Evolutionary conservation across 2,888 invertebrate genomes (phyloP).

Genomic region (Athripsodes cinereus): DNA sequence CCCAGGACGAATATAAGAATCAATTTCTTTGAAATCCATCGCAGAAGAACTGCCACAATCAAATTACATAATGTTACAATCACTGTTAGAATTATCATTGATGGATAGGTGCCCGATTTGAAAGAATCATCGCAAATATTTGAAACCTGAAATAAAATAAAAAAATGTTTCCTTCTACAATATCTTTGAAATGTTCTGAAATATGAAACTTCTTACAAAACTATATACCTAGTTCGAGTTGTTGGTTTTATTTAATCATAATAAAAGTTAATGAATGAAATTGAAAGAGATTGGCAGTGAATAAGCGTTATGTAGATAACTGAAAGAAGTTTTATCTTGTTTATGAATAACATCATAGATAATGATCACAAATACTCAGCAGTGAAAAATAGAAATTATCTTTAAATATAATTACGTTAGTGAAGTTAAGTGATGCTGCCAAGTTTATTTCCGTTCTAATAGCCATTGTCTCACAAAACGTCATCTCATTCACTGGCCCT

Average conservation of each 20-base stretch:
- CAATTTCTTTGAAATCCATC: constrained; percentile 34
- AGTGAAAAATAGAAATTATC: not conserved
- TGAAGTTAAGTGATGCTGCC: not conserved
- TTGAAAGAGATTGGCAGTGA: too few species aligned
- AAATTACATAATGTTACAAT: constrained; percentile 40
- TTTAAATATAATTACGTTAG: constrained; percentile 2
- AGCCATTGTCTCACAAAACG: constrained; percentile 13
- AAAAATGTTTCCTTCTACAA: not conserved
- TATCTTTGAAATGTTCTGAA: too few species aligned
- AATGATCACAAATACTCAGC: too few species aligned
- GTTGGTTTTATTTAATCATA: not conserved
- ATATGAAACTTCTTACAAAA: not conserved
- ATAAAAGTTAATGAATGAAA: not conserved
- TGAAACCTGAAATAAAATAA: not conserved
- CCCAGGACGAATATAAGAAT: constrained; percentile 36
- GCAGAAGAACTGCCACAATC: constrained; percentile 42
- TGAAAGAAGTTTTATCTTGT: too few species aligned
- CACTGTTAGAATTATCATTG: constrained; percentile 45
- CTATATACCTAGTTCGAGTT: not conserved
- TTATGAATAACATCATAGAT: too few species aligned
- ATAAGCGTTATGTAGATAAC: too few species aligned
- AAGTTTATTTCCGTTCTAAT: constrained; percentile 3
- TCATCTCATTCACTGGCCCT: not conserved
- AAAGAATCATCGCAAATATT: constrained; percentile 41
- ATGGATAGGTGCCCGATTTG: constrained; percentile 42